Percentiles rank a stretch among this genome's conserved stretches.
These are phyloP conservation scores for Bubo scandiacus DNA, from an alignment of 2,113 vertebrate species.

Conservation along the genomic window DNA sequence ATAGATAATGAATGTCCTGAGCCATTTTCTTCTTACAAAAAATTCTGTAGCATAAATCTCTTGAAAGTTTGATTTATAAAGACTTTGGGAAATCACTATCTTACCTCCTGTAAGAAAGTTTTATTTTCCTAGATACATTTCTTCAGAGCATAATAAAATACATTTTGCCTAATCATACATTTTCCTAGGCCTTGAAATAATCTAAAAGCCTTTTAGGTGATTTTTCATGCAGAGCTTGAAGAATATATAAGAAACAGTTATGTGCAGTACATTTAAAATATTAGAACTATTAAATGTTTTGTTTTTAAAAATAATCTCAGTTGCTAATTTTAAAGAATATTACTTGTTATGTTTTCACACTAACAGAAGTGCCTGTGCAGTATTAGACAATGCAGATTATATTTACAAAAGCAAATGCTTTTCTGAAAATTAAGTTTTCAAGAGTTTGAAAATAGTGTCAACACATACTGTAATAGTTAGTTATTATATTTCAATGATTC, in stretches of 20 bases:
- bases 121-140: background rate
- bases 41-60: background rate
- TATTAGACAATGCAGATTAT: background rate
- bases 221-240: background rate
- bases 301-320: background rate
- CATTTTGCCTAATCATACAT: background rate
- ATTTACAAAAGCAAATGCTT: background rate
- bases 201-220: background rate
- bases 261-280: background rate
- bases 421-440: background rate
- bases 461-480: background rate
- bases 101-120: background rate
- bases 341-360: background rate
- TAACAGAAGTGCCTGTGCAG: background rate
- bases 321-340: background rate
- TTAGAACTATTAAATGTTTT: background rate
- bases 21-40: background rate
- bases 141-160: background rate
- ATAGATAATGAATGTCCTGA: background rate
- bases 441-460: background rate
- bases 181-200: background rate
- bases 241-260: background rate
- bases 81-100: background rate
- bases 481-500: background rate
- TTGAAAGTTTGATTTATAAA: background rate